Evolutionary conservation across 1,140 invertebrate genomes (phyloP).

Genomic region (Brachystomella parvula): DNA sequence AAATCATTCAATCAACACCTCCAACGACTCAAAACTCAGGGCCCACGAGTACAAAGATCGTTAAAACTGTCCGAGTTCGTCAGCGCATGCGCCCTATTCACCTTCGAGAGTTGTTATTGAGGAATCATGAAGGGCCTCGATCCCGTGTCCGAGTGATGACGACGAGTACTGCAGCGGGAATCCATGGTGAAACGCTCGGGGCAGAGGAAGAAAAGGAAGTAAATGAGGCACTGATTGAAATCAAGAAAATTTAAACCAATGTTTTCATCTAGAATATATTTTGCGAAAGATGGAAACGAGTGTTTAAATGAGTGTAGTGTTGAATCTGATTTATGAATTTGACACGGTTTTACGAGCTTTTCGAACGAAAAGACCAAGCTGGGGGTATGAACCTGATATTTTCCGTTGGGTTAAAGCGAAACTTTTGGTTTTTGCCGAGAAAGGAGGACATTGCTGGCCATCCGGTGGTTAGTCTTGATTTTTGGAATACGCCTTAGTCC

Average conservation of each 20-base stretch:
- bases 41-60: slow-evolving; percentile 36
- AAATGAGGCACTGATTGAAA: slow-evolving; percentile 37
- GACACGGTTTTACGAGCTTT: too few relatives aligned
- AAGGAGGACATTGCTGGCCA: too few relatives aligned
- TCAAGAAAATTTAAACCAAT: slow-evolving; percentile 26
- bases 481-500: too few relatives aligned
- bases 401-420: too few relatives aligned
- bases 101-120: slow-evolving; percentile 6
- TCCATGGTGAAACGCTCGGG: slow-evolving; percentile 29
- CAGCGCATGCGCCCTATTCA: slow-evolving; percentile 32
- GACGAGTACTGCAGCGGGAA: slow-evolving; percentile 26
- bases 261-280: neutral
- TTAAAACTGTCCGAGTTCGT: slow-evolving; percentile 36
- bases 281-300: neutral
- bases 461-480: too few relatives aligned
- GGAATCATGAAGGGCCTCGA: neutral
- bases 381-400: too few relatives aligned
- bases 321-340: neutral
- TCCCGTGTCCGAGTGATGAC: slow-evolving; percentile 28
- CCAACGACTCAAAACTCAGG: neutral
- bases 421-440: too few relatives aligned
- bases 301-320: too few relatives aligned
- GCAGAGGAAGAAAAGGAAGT: slow-evolving; percentile 36
- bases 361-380: too few relatives aligned
- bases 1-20: neutral